Conservation (phyloP, 2,113 vertebrate species). For the Ceuthmochares aereus region DNA sequence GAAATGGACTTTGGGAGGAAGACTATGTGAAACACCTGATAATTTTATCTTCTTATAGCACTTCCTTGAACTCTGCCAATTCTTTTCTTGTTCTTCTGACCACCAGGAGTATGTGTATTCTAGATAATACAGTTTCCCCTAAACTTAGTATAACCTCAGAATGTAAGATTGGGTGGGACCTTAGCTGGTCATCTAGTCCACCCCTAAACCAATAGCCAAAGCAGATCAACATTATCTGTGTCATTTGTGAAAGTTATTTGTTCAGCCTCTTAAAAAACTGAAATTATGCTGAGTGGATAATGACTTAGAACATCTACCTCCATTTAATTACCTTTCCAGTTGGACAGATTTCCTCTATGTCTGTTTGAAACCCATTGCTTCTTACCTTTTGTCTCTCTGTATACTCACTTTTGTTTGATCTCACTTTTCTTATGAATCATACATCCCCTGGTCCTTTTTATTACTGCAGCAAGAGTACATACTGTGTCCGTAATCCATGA, state of each 20-base stretch:
- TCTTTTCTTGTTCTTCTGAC: background rate
- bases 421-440: background rate
- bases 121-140: background rate
- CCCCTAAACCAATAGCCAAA: background rate
- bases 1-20: background rate
- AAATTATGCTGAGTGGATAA: background rate
- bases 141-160: background rate
- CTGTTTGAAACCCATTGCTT: background rate
- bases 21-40: background rate
- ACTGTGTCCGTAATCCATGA: background rate
- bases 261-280: background rate
- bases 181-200: background rate
- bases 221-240: background rate
- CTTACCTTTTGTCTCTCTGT: background rate
- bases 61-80: background rate
- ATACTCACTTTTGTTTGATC: background rate
- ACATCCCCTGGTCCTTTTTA: background rate
- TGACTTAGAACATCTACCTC: background rate
- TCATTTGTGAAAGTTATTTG: background rate
- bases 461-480: background rate
- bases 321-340: background rate
- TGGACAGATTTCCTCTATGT: background rate
- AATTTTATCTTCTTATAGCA: background rate
- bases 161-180: background rate
- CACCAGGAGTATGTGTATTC: background rate